A percentile compares a stretch with the other conserved stretches of the same genome.
phyloP scores from a whole-genome alignment of 2,888 invertebrate genomes.

The Amphipoea lucens region DNA sequence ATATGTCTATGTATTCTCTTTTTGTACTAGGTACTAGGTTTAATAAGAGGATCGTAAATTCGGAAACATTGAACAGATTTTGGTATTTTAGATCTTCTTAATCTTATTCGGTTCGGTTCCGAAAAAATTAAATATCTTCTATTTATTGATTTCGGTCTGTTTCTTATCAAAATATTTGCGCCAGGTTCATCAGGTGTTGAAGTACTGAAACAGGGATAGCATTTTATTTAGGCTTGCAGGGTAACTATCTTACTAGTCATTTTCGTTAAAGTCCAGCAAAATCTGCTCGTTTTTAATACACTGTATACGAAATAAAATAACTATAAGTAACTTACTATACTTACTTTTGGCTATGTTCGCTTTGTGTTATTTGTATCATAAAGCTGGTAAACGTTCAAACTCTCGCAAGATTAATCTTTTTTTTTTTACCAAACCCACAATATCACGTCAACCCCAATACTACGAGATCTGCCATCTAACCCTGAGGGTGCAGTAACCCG shows the following conservation, averaged over 20 bases:
- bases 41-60: neutral
- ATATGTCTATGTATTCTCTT: too few relatives aligned
- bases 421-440: constrained; percentile 8
- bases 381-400: neutral
- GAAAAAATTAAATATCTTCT: neutral
- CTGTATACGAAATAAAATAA: neutral
- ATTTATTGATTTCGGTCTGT: neutral
- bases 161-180: neutral
- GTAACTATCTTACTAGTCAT: too few relatives aligned
- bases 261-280: neutral
- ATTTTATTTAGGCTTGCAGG: neutral
- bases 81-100: neutral
- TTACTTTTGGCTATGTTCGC: neutral
- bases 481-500: constrained; percentile 82
- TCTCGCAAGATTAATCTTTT: neutral
- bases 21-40: neutral
- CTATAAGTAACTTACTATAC: too few relatives aligned
- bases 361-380: neutral
- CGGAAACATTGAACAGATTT: neutral
- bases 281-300: neutral
- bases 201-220: neutral
- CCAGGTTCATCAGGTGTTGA: too few relatives aligned
- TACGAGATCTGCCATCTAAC: constrained; percentile 76
- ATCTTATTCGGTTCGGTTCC: neutral
- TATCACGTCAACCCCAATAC: constrained; percentile 43